Conservation (phyloP, 2,113 vertebrate species). For the Sylvilagus bachmani region DNA sequence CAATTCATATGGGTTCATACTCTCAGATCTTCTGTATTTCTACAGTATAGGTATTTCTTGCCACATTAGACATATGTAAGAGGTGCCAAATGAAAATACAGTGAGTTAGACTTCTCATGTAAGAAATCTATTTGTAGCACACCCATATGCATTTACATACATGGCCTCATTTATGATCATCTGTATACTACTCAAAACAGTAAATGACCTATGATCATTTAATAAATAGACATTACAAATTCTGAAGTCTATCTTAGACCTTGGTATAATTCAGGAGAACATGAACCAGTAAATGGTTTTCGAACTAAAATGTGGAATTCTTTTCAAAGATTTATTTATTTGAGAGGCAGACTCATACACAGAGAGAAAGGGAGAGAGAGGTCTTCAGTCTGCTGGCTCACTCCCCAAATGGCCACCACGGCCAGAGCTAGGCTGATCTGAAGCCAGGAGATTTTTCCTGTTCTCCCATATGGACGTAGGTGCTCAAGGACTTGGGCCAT, state of each 20-base stretch:
- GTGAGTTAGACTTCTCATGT: neutral
- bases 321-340: too few species aligned
- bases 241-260: neutral
- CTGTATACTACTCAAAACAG: neutral
- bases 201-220: neutral
- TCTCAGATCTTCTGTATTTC: neutral
- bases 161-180: conserved; percentile 36
- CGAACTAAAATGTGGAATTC: neutral
- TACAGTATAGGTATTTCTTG: neutral
- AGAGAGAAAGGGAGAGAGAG: too few species aligned
- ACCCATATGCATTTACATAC: neutral
- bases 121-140: neutral
- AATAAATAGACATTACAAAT: neutral
- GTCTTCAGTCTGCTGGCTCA: too few species aligned
- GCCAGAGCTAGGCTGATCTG: too few species aligned
- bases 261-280: neutral
- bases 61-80: neutral
- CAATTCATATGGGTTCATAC: neutral
- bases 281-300: neutral
- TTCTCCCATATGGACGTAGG: too few species aligned
- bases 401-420: too few species aligned
- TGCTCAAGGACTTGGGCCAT: too few species aligned
- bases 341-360: too few species aligned
- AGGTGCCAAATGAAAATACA: conserved; percentile 21
- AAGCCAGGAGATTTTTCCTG: too few species aligned